Evolutionary conservation across 2,888 invertebrate genomes (phyloP), one percentile per base, ranked within the genome.

Genomic region (Agrochola macilenta): DNA sequence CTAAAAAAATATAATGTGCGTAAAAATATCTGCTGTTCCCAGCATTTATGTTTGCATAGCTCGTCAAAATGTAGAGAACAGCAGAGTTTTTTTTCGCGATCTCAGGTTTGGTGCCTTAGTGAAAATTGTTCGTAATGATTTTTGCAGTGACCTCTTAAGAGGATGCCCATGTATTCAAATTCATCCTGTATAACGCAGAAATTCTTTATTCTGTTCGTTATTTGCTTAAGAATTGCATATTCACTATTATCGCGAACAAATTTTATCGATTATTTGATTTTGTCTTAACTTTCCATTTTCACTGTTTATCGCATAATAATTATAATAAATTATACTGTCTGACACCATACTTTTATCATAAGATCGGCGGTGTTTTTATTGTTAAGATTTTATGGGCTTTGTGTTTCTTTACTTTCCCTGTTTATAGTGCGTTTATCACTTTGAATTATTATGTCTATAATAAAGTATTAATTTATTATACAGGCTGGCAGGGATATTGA

Each of bases 221-320:
- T n/a, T 14, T 54, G 35, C 61, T 49, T 49, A 49, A 70, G 17
- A 11, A n/a, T 70, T 57, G 7, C 30, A 17, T 49, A 39, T 5
- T 7, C n/a, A 43, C 3, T 12, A 12, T 4, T 35, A 78, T 20
- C 17, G 20, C 8, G 69, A 63, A 63, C 57, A 17, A 64, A 30
- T 65, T 58, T 68, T 74, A 68, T 74, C 57, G 63, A 57, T 63
- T 9, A 35, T 39, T 57, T 68, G 68, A 81, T 43, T 68, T 58
- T 52, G 30, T 30, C 14, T 66, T 49, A 49, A 35, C 79, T 79
- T 75, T 79, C 79, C 35, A 35, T 79, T 79, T 74, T 63, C 35
- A 58, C 17, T 61, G 26, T 65, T 54, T 35, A 78, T 35, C 17
- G 58, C 14, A 46, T 58, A 52, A 57, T 58, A 43, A 68, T 74